Percentiles rank a stretch among this genome's conserved stretches.
Evolutionary conservation across 2,113 vertebrate species (phyloP).

Genomic region (Anolis sagrei): DNA sequence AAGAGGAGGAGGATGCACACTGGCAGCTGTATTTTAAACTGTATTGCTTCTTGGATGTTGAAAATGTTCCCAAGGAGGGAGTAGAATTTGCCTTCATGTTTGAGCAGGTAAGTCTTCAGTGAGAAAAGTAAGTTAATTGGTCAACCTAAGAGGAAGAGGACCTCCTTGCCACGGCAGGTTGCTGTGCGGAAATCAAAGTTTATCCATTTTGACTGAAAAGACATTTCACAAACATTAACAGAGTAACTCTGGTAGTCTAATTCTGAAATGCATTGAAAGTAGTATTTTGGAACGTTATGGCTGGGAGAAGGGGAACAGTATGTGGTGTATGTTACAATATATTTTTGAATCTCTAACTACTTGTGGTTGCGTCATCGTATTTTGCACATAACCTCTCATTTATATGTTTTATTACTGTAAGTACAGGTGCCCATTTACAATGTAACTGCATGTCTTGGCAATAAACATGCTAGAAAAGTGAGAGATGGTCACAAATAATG

Average conservation of each 20-base stretch:
- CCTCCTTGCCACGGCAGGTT: background rate
- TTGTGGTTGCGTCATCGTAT: background rate
- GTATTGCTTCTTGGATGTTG: slow-evolving; percentile 92
- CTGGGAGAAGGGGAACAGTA: background rate
- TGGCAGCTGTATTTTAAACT: slow-evolving; percentile 94
- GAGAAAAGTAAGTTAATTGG: background rate
- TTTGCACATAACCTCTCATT: background rate
- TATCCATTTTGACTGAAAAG: background rate
- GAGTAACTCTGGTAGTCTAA: background rate
- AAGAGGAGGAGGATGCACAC: slow-evolving; percentile 86
- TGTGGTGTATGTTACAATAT: background rate
- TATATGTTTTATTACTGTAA: background rate
- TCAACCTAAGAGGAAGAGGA: slow-evolving; percentile 1
- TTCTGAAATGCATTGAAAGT: background rate
- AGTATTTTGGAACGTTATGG: background rate
- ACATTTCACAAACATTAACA: background rate
- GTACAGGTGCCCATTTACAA: background rate
- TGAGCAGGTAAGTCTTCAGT: slow-evolving; percentile 82
- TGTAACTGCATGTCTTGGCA: background rate
- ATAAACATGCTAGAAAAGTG: background rate
- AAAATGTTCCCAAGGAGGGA: slow-evolving; percentile 90
- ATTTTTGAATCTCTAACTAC: background rate
- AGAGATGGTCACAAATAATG: background rate
- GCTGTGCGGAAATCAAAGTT: background rate
- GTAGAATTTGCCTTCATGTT: slow-evolving; percentile 97